phyloP scores from a whole-genome alignment of 2,113 vertebrate genomes.

The Rana temporaria region DNA sequence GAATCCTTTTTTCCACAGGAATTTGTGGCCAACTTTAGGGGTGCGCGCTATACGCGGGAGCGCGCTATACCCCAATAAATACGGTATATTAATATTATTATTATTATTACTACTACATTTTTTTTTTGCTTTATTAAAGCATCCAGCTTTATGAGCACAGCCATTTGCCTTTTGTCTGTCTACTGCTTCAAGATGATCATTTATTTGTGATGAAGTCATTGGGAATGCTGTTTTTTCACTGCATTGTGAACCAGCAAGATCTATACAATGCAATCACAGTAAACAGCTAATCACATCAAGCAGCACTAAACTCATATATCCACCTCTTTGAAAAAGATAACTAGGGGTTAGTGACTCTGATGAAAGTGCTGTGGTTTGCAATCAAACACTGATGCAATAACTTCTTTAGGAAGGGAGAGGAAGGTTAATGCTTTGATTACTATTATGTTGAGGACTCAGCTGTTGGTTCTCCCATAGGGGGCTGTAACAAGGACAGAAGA shows the following conservation, averaged over 20 bases:
- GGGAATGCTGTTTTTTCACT: not conserved
- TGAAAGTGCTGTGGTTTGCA: not conserved
- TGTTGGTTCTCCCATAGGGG: not conserved
- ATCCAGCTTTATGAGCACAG: not conserved
- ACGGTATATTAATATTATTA: too few species aligned
- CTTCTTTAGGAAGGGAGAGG: conserved; percentile 7
- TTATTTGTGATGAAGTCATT: not conserved
- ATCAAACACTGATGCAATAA: not conserved
- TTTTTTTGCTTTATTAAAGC: too few species aligned
- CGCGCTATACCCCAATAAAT: too few species aligned
- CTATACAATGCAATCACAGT: not conserved
- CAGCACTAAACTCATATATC: not conserved
- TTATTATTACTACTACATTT: too few species aligned
- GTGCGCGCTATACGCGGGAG: too few species aligned
- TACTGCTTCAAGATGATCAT: not conserved
- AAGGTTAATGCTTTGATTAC: conserved; percentile 39
- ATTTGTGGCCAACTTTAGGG: too few species aligned
- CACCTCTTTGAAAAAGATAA: not conserved
- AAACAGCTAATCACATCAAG: not conserved
- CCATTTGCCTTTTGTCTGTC: not conserved
- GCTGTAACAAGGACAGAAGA: not conserved
- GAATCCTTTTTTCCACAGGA: too few species aligned
- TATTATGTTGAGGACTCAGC: not conserved
- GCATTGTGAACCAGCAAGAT: not conserved
- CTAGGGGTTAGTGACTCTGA: not conserved